phyloP scores from a whole-genome alignment of 2,113 vertebrate species.

The Nyctibius bracteatus region DNA sequence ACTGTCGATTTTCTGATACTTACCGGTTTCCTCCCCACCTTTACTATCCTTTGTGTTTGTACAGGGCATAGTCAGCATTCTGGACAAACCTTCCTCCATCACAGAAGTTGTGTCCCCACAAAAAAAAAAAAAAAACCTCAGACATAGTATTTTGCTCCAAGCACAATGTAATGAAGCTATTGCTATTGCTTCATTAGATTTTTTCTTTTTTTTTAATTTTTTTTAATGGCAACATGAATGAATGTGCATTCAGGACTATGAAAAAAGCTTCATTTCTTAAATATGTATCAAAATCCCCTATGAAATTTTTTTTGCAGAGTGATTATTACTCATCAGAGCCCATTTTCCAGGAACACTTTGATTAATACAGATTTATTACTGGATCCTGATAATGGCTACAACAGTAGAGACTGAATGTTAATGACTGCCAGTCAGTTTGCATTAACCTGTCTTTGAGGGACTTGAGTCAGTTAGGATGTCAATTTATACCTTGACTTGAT shows the following conservation, averaged over 20 bases:
- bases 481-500: neutral
- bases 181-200: neutral
- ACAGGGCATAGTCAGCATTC: neutral
- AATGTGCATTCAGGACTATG: neutral
- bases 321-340: neutral
- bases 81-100: neutral
- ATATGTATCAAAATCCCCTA: neutral
- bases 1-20: neutral
- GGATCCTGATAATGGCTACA: neutral
- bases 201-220: neutral
- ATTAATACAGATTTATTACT: slow-evolving; percentile 12
- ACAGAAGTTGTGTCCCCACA: neutral
- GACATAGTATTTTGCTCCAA: neutral
- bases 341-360: slow-evolving; percentile 19
- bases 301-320: neutral
- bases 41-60: neutral
- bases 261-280: neutral
- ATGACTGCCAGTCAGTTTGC: neutral
- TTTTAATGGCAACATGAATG: neutral
- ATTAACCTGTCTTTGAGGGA: neutral
- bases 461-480: neutral
- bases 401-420: neutral
- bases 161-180: neutral
- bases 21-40: neutral
- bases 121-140: too few relatives aligned